A percentile compares a stretch with the other conserved stretches of the same genome.
phyloP scores from a whole-genome alignment of 2,888 invertebrate species.

The Agonopterix heracliana region DNA sequence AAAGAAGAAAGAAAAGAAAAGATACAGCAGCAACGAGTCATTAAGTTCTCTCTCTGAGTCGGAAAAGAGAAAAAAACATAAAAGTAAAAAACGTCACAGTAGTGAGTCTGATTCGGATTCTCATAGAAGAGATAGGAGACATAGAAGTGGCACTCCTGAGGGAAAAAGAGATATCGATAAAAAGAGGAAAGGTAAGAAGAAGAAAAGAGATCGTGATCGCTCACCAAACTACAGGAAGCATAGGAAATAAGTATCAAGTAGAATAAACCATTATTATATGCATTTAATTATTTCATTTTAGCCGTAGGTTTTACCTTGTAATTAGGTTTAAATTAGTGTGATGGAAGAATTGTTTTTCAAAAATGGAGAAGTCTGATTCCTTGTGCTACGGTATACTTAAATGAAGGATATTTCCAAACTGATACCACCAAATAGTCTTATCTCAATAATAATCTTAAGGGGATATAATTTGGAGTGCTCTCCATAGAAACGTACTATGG shows the following conservation, averaged over 20 bases:
- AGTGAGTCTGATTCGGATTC: constrained; percentile 37
- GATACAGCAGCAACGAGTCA: constrained; percentile 43
- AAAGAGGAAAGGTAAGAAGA: constrained; percentile 76
- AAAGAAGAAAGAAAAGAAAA: constrained; percentile 31
- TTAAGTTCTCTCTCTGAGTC: constrained; percentile 39
- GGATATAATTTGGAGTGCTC: no score
- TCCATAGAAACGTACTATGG: no score
- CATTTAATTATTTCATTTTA: constrained; percentile 1
- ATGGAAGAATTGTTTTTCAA: no score
- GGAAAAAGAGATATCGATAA: constrained; percentile 71
- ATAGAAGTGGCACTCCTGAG: constrained; percentile 50
- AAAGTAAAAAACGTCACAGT: constrained; percentile 26
- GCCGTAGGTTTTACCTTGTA: neutral
- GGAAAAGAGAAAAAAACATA: constrained; percentile 28
- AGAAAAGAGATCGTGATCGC: constrained; percentile 68
- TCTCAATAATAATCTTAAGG: no score
- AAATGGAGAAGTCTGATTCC: no score
- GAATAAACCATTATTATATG: constrained; percentile 14
- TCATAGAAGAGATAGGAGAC: constrained; percentile 36
- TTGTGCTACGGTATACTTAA: no score
- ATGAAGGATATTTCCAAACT: no score
- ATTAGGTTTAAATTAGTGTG: neutral
- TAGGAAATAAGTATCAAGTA: constrained; percentile 51
- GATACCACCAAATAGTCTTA: no score
- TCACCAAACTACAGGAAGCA: constrained; percentile 69